These are phyloP conservation scores for Watsonalla cultraria DNA, from an alignment of 2,888 invertebrate genomes.

Conservation along the genomic window DNA sequence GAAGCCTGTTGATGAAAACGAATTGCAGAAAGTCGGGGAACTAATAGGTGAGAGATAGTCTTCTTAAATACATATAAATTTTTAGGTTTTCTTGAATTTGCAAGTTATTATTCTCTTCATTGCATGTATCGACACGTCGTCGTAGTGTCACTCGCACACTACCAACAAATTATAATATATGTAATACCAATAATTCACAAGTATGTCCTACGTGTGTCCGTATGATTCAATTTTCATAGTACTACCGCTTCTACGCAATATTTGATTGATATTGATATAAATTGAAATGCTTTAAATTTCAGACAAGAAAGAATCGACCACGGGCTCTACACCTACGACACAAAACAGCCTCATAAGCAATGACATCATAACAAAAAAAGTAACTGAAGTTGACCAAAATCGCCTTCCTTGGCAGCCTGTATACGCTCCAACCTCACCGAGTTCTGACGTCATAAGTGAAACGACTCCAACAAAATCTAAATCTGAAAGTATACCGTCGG, in stretches of 20 bases:
- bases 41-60: conserved; percentile 42
- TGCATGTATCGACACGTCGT: too few relatives aligned
- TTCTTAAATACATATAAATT: background rate
- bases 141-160: too few relatives aligned
- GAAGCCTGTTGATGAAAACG: conserved; percentile 61
- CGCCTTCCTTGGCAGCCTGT: conserved; percentile 49
- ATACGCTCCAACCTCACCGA: conserved; percentile 26
- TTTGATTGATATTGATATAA: background rate
- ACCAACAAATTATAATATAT: too few relatives aligned
- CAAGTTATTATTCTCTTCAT: too few relatives aligned
- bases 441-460: conserved; percentile 24
- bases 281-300: conserved; percentile 29
- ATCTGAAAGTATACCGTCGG: conserved; percentile 52
- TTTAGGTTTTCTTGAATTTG: background rate
- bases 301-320: conserved; percentile 52
- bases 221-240: too few relatives aligned
- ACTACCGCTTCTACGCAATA: too few relatives aligned
- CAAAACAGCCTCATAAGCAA: conserved; percentile 39
- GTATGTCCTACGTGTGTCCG: too few relatives aligned
- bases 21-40: conserved; percentile 66
- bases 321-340: conserved; percentile 34
- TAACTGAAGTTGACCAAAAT: conserved; percentile 51
- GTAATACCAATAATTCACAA: too few relatives aligned
- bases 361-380: conserved; percentile 49
- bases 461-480: conserved; percentile 39